phyloP scores from a whole-genome alignment of 1,140 invertebrate species.

The Trichoplusia ni region DNA sequence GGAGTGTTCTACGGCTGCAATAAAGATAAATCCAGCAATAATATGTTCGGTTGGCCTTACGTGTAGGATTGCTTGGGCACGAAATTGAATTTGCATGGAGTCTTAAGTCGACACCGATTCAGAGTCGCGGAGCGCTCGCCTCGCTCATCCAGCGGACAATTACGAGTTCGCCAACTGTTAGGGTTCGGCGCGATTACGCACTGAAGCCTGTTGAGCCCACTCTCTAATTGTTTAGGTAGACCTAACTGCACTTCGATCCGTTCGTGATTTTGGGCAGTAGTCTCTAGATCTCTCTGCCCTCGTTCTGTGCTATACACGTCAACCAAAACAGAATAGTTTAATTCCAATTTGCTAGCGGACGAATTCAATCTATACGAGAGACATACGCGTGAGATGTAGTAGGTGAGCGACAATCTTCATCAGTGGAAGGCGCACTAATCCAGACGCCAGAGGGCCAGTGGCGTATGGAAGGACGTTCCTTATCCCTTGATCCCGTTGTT shows the following conservation, averaged over 20 bases:
- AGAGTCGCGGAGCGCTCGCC: slow-evolving; percentile 57
- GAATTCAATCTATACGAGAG: neutral
- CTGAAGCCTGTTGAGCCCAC: slow-evolving; percentile 50
- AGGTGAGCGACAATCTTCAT: slow-evolving; percentile 67
- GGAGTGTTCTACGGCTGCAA: slow-evolving; percentile 77
- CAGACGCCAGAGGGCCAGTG: slow-evolving; percentile 70
- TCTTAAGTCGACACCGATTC: slow-evolving; percentile 76
- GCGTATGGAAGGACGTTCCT: slow-evolving; percentile 76
- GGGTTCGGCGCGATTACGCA: slow-evolving; percentile 53
- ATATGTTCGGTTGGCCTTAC: slow-evolving; percentile 77
- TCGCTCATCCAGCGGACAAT: slow-evolving; percentile 66
- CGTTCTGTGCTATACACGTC: neutral
- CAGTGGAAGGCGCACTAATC: slow-evolving; percentile 63
- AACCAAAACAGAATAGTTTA: neutral
- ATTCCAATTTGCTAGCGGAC: neutral
- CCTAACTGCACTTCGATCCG: slow-evolving; percentile 26
- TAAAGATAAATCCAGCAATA: slow-evolving; percentile 82
- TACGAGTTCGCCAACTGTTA: slow-evolving; percentile 65
- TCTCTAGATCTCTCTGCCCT: neutral
- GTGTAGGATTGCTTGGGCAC: slow-evolving; percentile 74
- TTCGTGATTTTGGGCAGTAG: slow-evolving; percentile 8
- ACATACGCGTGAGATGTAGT: slow-evolving; percentile 39
- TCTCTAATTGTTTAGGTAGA: slow-evolving; percentile 32
- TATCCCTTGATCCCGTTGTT: slow-evolving; percentile 82
- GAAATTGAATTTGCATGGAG: slow-evolving; percentile 81